These are phyloP conservation scores for Armadillidium nasatum DNA, from an alignment of 1,140 invertebrate species.

Conservation along the genomic window DNA sequence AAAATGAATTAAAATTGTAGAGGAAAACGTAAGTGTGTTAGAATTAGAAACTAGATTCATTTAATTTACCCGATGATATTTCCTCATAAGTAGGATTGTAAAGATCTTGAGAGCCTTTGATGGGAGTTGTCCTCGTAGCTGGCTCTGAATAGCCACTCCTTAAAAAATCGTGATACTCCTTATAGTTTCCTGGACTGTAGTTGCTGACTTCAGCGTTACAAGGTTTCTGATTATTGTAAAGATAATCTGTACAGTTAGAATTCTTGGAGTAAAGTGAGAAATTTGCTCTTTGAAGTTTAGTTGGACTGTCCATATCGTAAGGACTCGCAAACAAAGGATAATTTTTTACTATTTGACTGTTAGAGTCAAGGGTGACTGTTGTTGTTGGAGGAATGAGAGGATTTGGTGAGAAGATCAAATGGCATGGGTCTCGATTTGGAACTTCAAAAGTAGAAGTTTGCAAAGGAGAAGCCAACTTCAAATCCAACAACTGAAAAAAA, in stretches of 20 bases:
- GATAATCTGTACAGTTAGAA: background rate
- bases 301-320: background rate
- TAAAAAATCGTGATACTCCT: background rate
- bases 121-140: background rate
- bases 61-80: conserved; percentile 31
- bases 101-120: conserved; percentile 33
- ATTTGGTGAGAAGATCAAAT: background rate
- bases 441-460: conserved; percentile 29
- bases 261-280: background rate
- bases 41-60: too few species aligned
- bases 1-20: too few species aligned
- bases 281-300: background rate
- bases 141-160: background rate
- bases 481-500: conserved; percentile 30
- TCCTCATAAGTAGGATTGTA: conserved; percentile 39
- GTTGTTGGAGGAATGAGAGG: background rate
- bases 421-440: conserved; percentile 13
- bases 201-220: background rate
- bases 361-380: background rate
- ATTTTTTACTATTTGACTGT: background rate
- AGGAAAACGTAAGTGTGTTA: too few species aligned
- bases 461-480: conserved; percentile 30
- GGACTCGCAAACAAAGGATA: background rate
- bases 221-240: background rate
- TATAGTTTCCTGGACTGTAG: background rate